Evolutionary conservation across 2,113 vertebrate genomes (phyloP), one percentile per base, ranked within the genome.

Genomic region (Macrotis lagotis): DNA sequence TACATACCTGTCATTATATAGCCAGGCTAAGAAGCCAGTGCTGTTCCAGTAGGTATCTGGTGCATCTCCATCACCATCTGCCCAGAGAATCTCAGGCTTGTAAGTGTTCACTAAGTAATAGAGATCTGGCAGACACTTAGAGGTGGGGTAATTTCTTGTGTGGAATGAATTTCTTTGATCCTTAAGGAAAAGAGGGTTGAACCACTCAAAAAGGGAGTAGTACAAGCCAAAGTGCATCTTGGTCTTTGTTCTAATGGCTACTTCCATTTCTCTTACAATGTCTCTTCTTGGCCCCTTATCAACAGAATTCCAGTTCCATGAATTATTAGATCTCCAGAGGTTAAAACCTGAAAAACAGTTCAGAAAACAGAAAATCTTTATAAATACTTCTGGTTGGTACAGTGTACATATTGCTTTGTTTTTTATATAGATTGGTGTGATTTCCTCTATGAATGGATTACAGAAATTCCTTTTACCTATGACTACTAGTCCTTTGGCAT

Each of bases 131-230:
- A 99, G 97, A 0, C 97, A 98, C 98, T 99, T 99, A 48, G 94
- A 97, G 25, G 93, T 92, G n/a, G 99, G 99, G 95, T 99, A 99
- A 74, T 96, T 95, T 91, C 97, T 98, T 91, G 99, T 99, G 0
- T 91, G 98, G 97, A 99, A 99, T 11, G 0, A 48, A 26, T 98
- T 99, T 91, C 97, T 96, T 6, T 98, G 93, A 92, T 99, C 99
- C 74, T 97, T 96, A 44, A 98, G 97, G 96, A 98, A 99, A 52
- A 99, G 98, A 0, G 99, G 99, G 93, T 99, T 99, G 95, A 99
- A 99, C 99, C 99, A 99, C 97, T 99, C 99, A 1, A 99, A 99
- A 22, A 99, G 98, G 6, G 99, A 99, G 93, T 99, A 99, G 94
- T 99, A 99, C 0, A 99, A 98, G 24, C 99, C 99, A 49, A 99